A percentile compares a stretch with the other conserved stretches of the same genome.
phyloP scores from a whole-genome alignment of 1,140 invertebrate species.

The Drosophila burlai region DNA sequence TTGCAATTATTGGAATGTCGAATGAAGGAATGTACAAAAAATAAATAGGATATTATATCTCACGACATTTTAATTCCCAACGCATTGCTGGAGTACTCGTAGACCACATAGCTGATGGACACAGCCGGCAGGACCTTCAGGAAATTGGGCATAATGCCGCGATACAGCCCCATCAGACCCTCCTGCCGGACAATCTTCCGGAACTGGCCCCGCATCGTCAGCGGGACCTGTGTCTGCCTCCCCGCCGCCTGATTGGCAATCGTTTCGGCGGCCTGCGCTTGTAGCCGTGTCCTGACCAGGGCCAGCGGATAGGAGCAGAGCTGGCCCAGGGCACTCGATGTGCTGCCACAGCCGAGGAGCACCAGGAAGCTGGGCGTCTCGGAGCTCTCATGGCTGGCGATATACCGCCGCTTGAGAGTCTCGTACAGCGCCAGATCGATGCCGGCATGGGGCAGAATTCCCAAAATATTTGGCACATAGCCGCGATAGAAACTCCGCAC shows the following conservation, averaged over 20 bases:
- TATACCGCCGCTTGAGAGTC: slow-evolving; percentile 94
- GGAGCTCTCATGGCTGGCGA: slow-evolving; percentile 88
- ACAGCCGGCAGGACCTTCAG: slow-evolving; percentile 96
- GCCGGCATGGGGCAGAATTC: slow-evolving; percentile 99
- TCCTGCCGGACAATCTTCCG: slow-evolving; percentile 94
- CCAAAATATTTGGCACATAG: slow-evolving; percentile 98
- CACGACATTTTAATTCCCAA: slow-evolving; percentile 85
- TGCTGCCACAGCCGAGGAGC: slow-evolving; percentile 95
- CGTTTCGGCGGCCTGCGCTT: slow-evolving; percentile 90
- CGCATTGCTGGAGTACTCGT: slow-evolving; percentile 89
- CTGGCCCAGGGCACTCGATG: slow-evolving; percentile 97
- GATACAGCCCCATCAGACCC: slow-evolving; percentile 95
- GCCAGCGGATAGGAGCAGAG: slow-evolving; percentile 98
- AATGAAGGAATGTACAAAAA: neutral
- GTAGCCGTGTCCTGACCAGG: slow-evolving; percentile 96
- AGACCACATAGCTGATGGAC: slow-evolving; percentile 98
- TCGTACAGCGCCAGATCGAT: slow-evolving; percentile 99
- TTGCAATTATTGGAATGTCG: neutral
- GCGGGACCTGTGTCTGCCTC: slow-evolving; percentile 71
- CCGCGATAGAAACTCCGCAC: slow-evolving; percentile 95
- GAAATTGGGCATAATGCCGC: slow-evolving; percentile 98
- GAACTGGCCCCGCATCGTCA: slow-evolving; percentile 92
- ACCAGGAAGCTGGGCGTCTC: slow-evolving; percentile 92
- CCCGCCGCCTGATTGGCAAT: slow-evolving; percentile 24
- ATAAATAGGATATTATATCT: slow-evolving; percentile 46